These are phyloP conservation scores for Pelobates fuscus DNA, from an alignment of 2,113 vertebrate genomes.

Conservation along the genomic window DNA sequence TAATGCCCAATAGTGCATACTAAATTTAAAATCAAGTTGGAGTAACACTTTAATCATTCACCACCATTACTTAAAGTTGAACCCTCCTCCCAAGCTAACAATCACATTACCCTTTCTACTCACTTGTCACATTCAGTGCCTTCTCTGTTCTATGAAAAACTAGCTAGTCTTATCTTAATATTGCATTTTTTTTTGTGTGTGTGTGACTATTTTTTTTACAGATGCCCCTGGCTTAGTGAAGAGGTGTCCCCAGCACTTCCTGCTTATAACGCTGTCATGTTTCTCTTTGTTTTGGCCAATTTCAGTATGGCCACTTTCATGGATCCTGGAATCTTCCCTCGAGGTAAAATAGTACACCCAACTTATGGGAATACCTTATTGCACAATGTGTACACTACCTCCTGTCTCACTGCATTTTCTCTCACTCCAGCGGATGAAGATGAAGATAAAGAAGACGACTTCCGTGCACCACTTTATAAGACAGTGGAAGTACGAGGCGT, in stretches of 20 bases:
- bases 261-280: conserved; percentile 85
- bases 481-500: conserved; percentile 96
- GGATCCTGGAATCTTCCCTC: conserved; percentile 95
- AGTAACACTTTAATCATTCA: too few species aligned
- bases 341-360: conserved; percentile 86
- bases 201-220: conserved; percentile 64
- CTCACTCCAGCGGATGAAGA: conserved; percentile 86
- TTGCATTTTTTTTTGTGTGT: too few species aligned
- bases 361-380: too few species aligned
- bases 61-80: too few species aligned
- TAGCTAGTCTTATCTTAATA: too few species aligned
- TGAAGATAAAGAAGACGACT: conserved; percentile 97
- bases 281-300: conserved; percentile 96
- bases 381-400: too few species aligned
- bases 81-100: too few species aligned
- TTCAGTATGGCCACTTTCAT: conserved; percentile 99
- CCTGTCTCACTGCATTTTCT: background rate
- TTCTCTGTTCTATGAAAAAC: too few species aligned
- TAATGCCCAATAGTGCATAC: too few species aligned
- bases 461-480: conserved; percentile 95
- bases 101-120: too few species aligned
- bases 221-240: conserved; percentile 90
- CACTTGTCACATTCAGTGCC: too few species aligned
- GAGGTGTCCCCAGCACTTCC: conserved; percentile 83
- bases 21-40: too few species aligned